phyloP scores from a whole-genome alignment of 2,888 invertebrate genomes.

The Entomobrya proxima region DNA sequence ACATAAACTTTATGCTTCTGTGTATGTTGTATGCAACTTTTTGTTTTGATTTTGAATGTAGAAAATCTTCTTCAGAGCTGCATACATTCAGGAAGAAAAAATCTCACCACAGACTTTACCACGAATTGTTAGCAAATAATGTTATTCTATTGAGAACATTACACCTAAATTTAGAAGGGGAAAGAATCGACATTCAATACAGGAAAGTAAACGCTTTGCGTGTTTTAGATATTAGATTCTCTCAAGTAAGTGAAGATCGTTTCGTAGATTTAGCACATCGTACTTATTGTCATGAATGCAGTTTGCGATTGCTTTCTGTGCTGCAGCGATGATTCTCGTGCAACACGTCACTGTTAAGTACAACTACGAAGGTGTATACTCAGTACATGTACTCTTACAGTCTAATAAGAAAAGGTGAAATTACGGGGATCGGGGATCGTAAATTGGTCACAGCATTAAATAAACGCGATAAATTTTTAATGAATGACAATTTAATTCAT shows the following conservation, averaged over 20 bases:
- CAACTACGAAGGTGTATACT: neutral
- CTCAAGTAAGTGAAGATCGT: neutral
- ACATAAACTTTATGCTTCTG: no score
- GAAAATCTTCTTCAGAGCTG: neutral
- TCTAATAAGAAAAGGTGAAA: neutral
- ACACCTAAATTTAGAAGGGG: constrained; percentile 4
- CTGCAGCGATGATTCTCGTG: no score
- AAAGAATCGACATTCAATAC: neutral
- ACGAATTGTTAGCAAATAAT: neutral
- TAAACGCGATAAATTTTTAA: neutral
- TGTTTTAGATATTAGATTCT: neutral
- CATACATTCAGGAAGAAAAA: constrained; percentile 7
- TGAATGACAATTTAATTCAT: neutral
- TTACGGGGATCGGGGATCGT: neutral
- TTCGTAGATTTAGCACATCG: neutral
- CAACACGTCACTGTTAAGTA: no score
- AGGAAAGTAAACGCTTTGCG: neutral
- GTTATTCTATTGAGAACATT: neutral
- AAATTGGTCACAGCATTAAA: neutral
- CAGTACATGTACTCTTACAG: neutral
- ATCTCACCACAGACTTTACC: neutral
- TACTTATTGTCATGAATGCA: neutral
- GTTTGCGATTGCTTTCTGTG: neutral
- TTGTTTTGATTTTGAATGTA: no score
- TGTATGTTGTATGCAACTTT: no score